Percentiles rank a stretch among this genome's conserved stretches.
Evolutionary conservation across 2,797 vertebrate species (phyloP).

Genomic region (Diglossa cyanea): DNA sequence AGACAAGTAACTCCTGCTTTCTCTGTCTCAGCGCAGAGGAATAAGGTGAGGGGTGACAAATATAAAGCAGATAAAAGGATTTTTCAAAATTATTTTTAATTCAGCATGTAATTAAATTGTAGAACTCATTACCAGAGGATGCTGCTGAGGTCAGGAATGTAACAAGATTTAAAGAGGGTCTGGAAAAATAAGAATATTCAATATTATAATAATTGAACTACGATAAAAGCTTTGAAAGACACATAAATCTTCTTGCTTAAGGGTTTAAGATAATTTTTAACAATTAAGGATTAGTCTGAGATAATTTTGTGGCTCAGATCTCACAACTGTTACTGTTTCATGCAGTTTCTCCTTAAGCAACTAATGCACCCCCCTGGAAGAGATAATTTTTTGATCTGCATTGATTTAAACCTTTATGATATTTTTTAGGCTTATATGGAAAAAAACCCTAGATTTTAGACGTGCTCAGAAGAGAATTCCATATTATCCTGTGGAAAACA

Average conservation of each 20-base stretch:
- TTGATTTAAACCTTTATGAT: not conserved
- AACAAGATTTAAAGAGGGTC: slow-evolving; percentile 56
- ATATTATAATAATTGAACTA: slow-evolving; percentile 16
- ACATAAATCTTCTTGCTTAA: slow-evolving; percentile 15
- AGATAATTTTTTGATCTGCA: not conserved
- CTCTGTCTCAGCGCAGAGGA: not conserved
- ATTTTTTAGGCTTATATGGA: not conserved
- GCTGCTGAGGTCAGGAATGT: slow-evolving; percentile 57
- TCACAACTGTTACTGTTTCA: not conserved
- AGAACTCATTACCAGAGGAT: slow-evolving; percentile 55
- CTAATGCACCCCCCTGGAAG: not conserved
- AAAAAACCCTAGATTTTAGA: not conserved
- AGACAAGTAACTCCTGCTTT: not conserved
- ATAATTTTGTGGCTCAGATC: slow-evolving; percentile 10
- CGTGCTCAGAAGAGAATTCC: not conserved
- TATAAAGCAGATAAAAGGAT: not conserved
- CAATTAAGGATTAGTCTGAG: slow-evolving; percentile 1
- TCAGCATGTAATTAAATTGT: slow-evolving; percentile 43
- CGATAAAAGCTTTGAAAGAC: not conserved
- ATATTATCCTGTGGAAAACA: not conserved
- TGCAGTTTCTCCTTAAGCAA: not conserved
- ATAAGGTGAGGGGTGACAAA: slow-evolving; percentile 1
- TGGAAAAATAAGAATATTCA: slow-evolving; percentile 47
- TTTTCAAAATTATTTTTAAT: not conserved
- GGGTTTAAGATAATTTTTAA: slow-evolving; percentile 23